Conservation (phyloP, 2,797 vertebrate genomes). For the Philypnodon macrostomus region DNA sequence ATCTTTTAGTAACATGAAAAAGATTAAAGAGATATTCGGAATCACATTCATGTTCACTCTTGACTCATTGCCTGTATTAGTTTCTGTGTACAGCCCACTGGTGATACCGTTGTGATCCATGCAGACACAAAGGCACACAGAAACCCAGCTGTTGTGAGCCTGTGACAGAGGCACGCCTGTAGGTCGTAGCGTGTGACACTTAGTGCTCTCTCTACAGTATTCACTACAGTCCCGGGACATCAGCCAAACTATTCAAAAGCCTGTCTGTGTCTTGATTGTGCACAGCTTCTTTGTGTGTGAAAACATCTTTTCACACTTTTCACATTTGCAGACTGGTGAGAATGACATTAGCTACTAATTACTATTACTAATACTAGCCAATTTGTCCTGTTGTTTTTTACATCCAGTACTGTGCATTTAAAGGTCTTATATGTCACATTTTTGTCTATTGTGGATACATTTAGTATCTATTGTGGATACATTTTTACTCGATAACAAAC, state of each 20-base stretch:
- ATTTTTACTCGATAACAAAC: too few species aligned
- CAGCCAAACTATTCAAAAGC: constrained; percentile 61
- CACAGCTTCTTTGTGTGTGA: constrained; percentile 47
- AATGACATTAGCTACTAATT: too few species aligned
- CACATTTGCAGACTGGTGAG: too few species aligned
- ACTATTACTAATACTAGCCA: too few species aligned
- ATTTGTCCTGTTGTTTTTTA: too few species aligned
- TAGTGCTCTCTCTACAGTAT: constrained; percentile 62
- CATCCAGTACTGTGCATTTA: too few species aligned
- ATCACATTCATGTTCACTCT: too few species aligned
- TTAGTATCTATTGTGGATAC: too few species aligned
- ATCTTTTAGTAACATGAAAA: too few species aligned
- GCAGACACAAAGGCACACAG: constrained; percentile 15
- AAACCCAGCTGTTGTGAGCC: constrained; percentile 43
- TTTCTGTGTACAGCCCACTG: constrained; percentile 10
- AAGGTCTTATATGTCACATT: too few species aligned
- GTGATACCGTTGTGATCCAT: constrained; percentile 20
- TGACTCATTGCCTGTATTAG: background rate
- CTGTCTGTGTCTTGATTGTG: constrained; percentile 68
- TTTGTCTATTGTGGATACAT: too few species aligned
- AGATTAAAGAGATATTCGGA: background rate
- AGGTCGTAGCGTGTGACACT: constrained; percentile 69
- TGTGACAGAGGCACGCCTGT: constrained; percentile 65
- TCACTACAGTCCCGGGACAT: constrained; percentile 44
- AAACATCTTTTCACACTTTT: constrained; percentile 15